Base-by-base conservation (phyloP, 2,888 invertebrate species). In the Ctenicera cuprea region DNA sequence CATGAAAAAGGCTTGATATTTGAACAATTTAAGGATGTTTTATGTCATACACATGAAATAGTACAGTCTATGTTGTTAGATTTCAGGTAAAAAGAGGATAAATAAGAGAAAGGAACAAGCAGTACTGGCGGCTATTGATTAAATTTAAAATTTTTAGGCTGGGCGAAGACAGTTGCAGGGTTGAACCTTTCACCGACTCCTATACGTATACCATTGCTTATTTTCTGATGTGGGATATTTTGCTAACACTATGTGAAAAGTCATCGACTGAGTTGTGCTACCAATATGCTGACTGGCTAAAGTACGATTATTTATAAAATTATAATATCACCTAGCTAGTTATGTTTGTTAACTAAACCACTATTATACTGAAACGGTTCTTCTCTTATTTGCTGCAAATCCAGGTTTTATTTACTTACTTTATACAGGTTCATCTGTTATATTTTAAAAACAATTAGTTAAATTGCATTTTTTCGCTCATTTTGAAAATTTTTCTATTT, bases 261-360 rank as follows among this genome's bases (percentile, higher is more conserved):
- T 92, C 95, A 12, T 89, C 92, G 22, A 90, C 92, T 3, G 93
- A 95, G 85, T 89, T 94, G 71, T 88, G 92, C 73, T 93, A 92
- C 78, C 91, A 94, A 78, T 95, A 95, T 85, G 91, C 92, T 7
- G 90, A 91, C 79, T 91, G 91, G 89, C 83, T 93, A n/a, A 90
- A 89, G 90, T 26, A 26, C 2, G 2, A 26, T 26, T 5, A 26
- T 26, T 26, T 26, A 2, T 5, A 26, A n/a, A n/a, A n/a, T n/a
- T 89, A 86, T 83, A 80, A 80, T 50, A 38, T 26, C 14, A 4
- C 45, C 16, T 12, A 11, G 63, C 59, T 48, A 22, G 5, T 48
- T 14, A 14, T 14, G 12, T 43, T 26, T n/a, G n/a, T n/a, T n/a
- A n/a, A n/a, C n/a, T n/a, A n/a, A n/a, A n/a, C n/a, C n/a, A n/a